Evolutionary conservation across 2,888 invertebrate genomes (phyloP), one percentile per base, ranked within the genome.

Genomic region (Imbricaverruca yamaguchii): DNA sequence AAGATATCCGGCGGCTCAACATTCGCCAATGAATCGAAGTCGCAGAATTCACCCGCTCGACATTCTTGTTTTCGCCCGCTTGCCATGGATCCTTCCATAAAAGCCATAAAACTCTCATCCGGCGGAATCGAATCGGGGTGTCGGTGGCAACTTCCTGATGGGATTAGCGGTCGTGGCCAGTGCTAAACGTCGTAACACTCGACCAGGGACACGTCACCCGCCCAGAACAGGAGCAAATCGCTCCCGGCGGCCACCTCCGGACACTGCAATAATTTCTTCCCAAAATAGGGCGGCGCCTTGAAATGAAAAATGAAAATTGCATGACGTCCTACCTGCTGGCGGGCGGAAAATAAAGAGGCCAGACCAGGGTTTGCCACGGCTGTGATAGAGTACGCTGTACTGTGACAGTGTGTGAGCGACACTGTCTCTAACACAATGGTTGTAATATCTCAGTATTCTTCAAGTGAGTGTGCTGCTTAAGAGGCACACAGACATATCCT

Each of bases 221-320:
- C 53, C 74, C 8, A 1, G 15, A 18, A 74, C 53, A 18, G 74
- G 74, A 7, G 18, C 18, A 23, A 74, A 74, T 74, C 74, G 25
- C 53, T 74, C 74, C 74, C 74, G 13, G 18, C 11, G 74, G 74
- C 18, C 15, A 74, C 53, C 74, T 53, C 74, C 8, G 53, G 18
- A 11, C 74, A 18, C 53, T 25, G 67, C 15, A n/a, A 23, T 65
- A 65, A 65, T 65, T 65, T 23, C n/a, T 65, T 12, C 65, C n/a
- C 18, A n/a, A 65, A 65, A n/a, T 65, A 8, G 65, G 8, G 23
- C 65, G 21, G 53, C 53, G 15, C 18, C 53, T 18, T 15, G 39
- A 74, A 53, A 74, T 74, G 74, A 74, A 39, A 74, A 74, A 74
- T 74, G 74, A 74, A 74, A 74, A 74, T 74, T 74, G 53, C 25